These are phyloP conservation scores for Ctenoplectra terminalis DNA, from an alignment of 1,140 invertebrate genomes.

Conservation along the genomic window DNA sequence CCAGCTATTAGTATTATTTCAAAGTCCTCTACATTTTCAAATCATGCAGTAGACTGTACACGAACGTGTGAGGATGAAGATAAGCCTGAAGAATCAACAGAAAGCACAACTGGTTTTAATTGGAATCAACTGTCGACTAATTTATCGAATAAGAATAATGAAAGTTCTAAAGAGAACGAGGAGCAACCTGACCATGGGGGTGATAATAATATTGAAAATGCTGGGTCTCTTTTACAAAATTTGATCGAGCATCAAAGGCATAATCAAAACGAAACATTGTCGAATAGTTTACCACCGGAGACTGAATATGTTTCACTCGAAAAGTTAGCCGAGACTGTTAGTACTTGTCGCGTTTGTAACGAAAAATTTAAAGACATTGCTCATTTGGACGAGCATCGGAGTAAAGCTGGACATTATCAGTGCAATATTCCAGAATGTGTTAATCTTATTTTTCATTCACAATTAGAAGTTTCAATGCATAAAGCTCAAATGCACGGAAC, in stretches of 20 bases:
- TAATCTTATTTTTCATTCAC: slow-evolving; percentile 73
- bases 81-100: slow-evolving; percentile 50
- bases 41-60: slow-evolving; percentile 48
- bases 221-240: slow-evolving; percentile 75
- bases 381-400: slow-evolving; percentile 79
- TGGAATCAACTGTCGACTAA: slow-evolving; percentile 77
- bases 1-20: slow-evolving; percentile 72
- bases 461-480: slow-evolving; percentile 77
- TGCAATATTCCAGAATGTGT: slow-evolving; percentile 81
- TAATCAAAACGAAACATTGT: slow-evolving; percentile 74
- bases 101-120: slow-evolving; percentile 48
- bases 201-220: slow-evolving; percentile 61
- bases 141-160: slow-evolving; percentile 47
- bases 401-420: slow-evolving; percentile 80
- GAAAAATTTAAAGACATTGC: slow-evolving; percentile 81
- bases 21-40: slow-evolving; percentile 67
- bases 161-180: slow-evolving; percentile 44
- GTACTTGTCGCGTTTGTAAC: slow-evolving; percentile 81
- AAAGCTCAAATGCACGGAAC: slow-evolving; percentile 78
- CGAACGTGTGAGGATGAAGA: slow-evolving; percentile 39
- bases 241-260: slow-evolving; percentile 79
- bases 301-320: slow-evolving; percentile 82
- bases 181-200: slow-evolving; percentile 49
- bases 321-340: slow-evolving; percentile 79
- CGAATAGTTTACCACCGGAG: slow-evolving; percentile 69